Conservation (phyloP, 2,113 vertebrate genomes). For the Lepus timidus region DNA sequence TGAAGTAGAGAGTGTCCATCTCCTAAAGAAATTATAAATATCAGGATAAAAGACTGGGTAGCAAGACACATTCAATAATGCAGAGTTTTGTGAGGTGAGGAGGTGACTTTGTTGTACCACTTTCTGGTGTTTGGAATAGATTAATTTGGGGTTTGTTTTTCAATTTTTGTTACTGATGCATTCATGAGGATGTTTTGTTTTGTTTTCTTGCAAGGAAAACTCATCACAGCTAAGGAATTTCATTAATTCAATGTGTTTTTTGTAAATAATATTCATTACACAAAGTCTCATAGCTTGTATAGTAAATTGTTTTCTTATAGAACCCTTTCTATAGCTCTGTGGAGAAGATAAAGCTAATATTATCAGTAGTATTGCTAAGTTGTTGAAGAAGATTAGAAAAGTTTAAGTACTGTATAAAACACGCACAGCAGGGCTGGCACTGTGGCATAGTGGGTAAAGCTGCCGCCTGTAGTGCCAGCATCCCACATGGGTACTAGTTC, state of each 20-base stretch:
- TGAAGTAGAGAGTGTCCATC: neutral
- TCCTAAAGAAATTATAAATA: neutral
- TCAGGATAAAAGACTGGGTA: neutral
- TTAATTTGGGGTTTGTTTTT: neutral
- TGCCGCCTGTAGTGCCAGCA: too few species aligned
- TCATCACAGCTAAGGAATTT: constrained; percentile 4
- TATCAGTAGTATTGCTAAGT: neutral
- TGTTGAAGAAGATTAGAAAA: fast-evolving
- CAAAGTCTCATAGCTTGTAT: neutral
- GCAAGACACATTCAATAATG: neutral
- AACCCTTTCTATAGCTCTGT: too few species aligned
- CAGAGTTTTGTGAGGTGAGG: neutral
- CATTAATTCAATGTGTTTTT: constrained; percentile 13
- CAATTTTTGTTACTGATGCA: neutral
- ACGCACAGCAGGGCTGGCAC: too few species aligned
- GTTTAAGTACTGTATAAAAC: too few species aligned
- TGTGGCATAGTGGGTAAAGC: too few species aligned
- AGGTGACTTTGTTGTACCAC: neutral
- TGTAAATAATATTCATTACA: neutral
- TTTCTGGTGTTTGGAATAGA: neutral
- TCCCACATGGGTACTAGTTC: too few species aligned
- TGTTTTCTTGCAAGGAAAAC: neutral
- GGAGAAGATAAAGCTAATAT: neutral
- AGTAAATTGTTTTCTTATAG: neutral
- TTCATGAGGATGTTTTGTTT: neutral